Evolutionary conservation across 2,888 invertebrate genomes (phyloP).

Genomic region (Eupithecia inturbata): DNA sequence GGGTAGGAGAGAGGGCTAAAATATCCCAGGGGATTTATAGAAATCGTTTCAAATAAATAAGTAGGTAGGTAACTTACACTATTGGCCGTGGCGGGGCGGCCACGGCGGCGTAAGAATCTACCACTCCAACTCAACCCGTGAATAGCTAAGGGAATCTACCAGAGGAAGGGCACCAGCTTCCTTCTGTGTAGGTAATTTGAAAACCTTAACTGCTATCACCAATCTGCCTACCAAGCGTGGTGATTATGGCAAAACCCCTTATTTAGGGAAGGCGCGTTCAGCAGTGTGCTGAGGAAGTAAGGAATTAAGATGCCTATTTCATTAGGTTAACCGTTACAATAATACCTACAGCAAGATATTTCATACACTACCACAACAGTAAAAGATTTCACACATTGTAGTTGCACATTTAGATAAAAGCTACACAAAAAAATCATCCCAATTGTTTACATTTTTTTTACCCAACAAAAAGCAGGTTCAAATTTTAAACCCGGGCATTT

Average conservation of each 20-base stretch:
- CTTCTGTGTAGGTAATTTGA: not conserved
- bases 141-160: not conserved
- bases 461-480: slow-evolving; percentile 62
- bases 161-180: not conserved
- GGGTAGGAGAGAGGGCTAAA: not conserved
- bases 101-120: not conserved
- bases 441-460: slow-evolving; percentile 81
- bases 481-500: slow-evolving; percentile 53
- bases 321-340: not conserved
- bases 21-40: not conserved
- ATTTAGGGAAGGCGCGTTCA: not conserved
- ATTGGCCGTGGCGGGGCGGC: not conserved
- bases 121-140: not conserved
- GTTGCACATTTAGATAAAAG: slow-evolving; percentile 14
- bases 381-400: not conserved
- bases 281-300: not conserved
- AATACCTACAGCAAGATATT: not conserved
- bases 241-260: not conserved
- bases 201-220: not conserved
- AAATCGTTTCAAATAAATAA: no score
- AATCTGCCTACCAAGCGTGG: not conserved
- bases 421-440: slow-evolving; percentile 24
- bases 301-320: not conserved
- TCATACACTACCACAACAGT: not conserved
- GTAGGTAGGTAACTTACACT: not conserved